Conservation (phyloP, 2,888 invertebrate species). For the Cephus pygmeus region DNA sequence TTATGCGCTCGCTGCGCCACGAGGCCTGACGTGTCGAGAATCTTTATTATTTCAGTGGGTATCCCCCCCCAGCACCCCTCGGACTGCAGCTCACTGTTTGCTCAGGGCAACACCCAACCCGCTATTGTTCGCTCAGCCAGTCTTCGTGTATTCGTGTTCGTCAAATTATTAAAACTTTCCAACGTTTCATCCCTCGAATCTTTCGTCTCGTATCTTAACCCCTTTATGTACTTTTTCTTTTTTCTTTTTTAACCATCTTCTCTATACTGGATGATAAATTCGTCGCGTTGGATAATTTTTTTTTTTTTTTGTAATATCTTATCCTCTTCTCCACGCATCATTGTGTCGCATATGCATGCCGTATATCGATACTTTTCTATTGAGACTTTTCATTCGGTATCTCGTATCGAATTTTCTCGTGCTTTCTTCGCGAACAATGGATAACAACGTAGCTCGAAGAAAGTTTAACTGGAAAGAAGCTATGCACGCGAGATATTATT, state of each 20-base stretch:
- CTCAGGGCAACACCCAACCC: slow-evolving; percentile 9
- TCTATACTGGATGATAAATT: no score
- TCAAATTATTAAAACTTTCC: not conserved
- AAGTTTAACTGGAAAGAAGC: not conserved
- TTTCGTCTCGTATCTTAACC: not conserved
- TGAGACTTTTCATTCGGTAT: not conserved
- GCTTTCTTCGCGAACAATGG: not conserved
- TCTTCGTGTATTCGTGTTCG: slow-evolving; percentile 5
- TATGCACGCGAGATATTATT: not conserved
- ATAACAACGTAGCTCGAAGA: not conserved
- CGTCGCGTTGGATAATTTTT: not conserved
- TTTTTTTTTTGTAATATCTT: not conserved
- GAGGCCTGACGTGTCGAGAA: slow-evolving; percentile 20
- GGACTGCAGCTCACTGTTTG: slow-evolving; percentile 1
- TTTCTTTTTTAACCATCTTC: no score
- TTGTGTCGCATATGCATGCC: not conserved
- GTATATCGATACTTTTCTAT: not conserved
- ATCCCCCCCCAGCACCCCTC: not conserved
- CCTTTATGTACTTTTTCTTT: no score
- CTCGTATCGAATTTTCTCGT: not conserved
- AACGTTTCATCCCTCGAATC: not conserved
- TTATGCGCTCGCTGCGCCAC: slow-evolving; percentile 27
- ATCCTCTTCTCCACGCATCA: not conserved
- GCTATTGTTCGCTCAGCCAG: slow-evolving; percentile 10
- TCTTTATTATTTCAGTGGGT: slow-evolving; percentile 22